Evolutionary conservation across 2,113 vertebrate species (phyloP), one percentile per base, ranked within the genome.

Genomic region (Nannobrachium achirus): DNA sequence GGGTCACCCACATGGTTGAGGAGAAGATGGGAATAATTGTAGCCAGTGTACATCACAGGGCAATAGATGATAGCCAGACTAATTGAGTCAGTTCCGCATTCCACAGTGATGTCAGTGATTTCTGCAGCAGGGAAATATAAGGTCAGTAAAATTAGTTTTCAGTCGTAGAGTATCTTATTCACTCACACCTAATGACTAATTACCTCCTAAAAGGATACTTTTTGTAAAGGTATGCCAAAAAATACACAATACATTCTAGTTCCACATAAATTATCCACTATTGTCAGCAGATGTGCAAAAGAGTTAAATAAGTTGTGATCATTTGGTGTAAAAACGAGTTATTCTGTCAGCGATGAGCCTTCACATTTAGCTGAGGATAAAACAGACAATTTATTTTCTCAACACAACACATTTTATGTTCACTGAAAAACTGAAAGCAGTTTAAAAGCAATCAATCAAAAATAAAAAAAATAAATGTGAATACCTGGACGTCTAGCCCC

Each of bases 41-140:
- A 91, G 69, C 92, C 92, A 0, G 81, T 78, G 72, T 81, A 91
- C 51, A 88, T 46, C 1, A 86, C 86, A 18, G 92, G 92, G 45
- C 92, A 93, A 57, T 88, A 45, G 16, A 72, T 82, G 66, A 93
- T 86, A 0, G 79, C 60, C 62, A 93, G 65, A 5, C 15, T 18
- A 6, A 93, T 88, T 6, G 73, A 61, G 49, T 83, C 69, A 2
- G 89, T 87, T 15, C 90, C 90, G 65, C 91, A 93, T 10, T 77
- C 56, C 50, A 91, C 90, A 7, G 64, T 63, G 33, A 92, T 92
- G 71, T 92, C 92, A 13, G 46, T 84, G 78, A 83, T 77, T 9
- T 78, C 92, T 93, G 57, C 38, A 10, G 13, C 7, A 63, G 50
- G 1, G 53, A 59, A 10, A 56, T 18, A 5, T 1, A 20, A 39